Conservation (phyloP, 1,140 invertebrate species). For the Hypsibius dujardini region DNA sequence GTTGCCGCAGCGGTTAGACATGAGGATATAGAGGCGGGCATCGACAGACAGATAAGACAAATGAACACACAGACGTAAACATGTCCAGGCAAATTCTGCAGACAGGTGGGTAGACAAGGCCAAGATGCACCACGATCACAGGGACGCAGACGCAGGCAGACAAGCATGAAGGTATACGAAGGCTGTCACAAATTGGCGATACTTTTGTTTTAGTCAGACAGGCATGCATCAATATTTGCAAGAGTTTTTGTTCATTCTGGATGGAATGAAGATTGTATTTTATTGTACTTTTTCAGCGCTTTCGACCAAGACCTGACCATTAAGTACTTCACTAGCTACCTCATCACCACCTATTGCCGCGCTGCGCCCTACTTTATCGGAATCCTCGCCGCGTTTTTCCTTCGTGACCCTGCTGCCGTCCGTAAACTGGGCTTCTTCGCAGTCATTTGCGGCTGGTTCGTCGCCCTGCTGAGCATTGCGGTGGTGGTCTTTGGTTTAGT, state of each 20-base stretch:
- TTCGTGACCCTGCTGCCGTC: not conserved
- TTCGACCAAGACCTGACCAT: conserved; percentile 1
- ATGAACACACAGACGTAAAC: no score
- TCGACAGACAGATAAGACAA: no score
- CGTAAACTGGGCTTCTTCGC: not conserved
- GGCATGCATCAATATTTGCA: no score
- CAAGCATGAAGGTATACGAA: no score
- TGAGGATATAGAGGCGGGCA: no score
- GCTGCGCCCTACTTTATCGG: conserved; percentile 9
- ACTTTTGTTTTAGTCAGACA: no score
- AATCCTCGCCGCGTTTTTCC: not conserved
- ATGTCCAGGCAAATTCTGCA: no score
- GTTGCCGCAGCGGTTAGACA: no score
- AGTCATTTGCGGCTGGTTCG: not conserved
- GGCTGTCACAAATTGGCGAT: no score
- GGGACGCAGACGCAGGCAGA: no score
- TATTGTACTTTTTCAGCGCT: not conserved
- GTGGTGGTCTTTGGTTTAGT: not conserved
- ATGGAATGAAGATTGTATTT: not conserved
- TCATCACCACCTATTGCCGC: not conserved
- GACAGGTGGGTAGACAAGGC: no score
- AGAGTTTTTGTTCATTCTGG: not conserved
- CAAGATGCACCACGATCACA: no score
- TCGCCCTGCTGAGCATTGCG: not conserved
- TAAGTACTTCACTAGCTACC: not conserved